Evolutionary conservation across 2,797 vertebrate species (phyloP), one percentile per base, ranked within the genome.

Genomic region (Chlorospingus flavigularis): DNA sequence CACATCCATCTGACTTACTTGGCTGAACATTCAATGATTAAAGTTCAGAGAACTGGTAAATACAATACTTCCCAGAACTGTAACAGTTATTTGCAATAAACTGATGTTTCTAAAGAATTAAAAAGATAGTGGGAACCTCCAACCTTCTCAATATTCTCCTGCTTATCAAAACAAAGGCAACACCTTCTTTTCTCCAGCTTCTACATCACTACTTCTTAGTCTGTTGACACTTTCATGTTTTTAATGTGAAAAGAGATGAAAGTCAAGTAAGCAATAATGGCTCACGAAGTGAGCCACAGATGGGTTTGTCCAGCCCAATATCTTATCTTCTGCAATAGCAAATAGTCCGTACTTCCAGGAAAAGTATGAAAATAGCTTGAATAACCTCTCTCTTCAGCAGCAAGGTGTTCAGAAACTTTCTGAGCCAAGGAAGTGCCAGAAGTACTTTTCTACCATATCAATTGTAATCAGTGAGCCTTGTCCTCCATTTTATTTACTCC

Each of bases 1-100:
- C 30, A 79, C 35, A 65, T 19, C 60, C 55, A 78, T 91, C 73
- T 91, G 76, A 95, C 47, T 94, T 42, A 91, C 60, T 88, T 90
- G 83, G 73, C 67, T 84, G 73, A 39, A 72, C 30, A 68, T 43
- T 83, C 82, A 72, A 42, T 65, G 47, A 65, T 82, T 82, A 33
- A 70, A 92, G n/a, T 45, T 68, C 58, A 80, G 63, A 71, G 61
- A 90, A 90, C 16, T 67, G 13, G 48, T 85, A 89, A 92, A 93
- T 31, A 45, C 4, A 92, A 63, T 60, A 89, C 55, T 83, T 88
- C 21, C 50, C 61, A 86, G 65, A 94, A 47, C 57, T 72, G 19
- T 47, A 86, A 86, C n/a, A 77, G 68, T 54, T 94, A 57, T 21
- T 94, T 75, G 62, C 75, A 83, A 58, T 42, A 77, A 63, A 63